Evolutionary conservation across 1,140 invertebrate genomes (phyloP).

Genomic region (Atta colombica): DNA sequence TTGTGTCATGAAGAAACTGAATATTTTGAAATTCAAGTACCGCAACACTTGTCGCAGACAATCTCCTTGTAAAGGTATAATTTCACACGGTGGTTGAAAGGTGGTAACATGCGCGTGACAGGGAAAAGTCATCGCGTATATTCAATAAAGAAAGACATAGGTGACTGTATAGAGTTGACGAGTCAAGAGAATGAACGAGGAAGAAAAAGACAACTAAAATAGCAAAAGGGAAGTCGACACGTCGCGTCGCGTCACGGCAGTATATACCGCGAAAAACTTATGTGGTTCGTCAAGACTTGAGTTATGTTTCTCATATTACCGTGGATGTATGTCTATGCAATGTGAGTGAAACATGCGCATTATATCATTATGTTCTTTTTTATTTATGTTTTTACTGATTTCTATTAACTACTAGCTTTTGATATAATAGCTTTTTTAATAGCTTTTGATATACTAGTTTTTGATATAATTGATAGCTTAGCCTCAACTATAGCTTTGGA

Average conservation of each 20-base stretch:
- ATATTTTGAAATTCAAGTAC: slow-evolving; percentile 12
- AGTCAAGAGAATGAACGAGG: neutral
- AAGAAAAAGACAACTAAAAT: slow-evolving; percentile 68
- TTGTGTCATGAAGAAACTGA: neutral
- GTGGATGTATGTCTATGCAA: slow-evolving; percentile 59
- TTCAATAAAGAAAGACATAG: slow-evolving; percentile 40
- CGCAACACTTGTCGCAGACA: neutral
- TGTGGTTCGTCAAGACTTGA: slow-evolving; percentile 67
- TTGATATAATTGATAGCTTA: neutral
- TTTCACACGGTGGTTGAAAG: slow-evolving; percentile 33
- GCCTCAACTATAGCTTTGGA: no score
- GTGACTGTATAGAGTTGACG: neutral
- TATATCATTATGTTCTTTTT: slow-evolving; percentile 42
- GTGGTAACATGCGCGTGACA: slow-evolving; percentile 18
- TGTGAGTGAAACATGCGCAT: slow-evolving; percentile 65
- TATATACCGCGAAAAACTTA: slow-evolving; percentile 72
- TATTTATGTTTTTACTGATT: slow-evolving; percentile 22
- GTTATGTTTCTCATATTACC: slow-evolving; percentile 74
- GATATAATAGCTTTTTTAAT: no score
- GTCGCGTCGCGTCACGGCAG: slow-evolving; percentile 42
- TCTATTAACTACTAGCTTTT: slow-evolving; percentile 9
- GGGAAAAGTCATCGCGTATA: slow-evolving; percentile 67
- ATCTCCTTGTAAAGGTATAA: slow-evolving; percentile 45
- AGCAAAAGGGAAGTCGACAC: slow-evolving; percentile 73
- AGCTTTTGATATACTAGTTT: slow-evolving; percentile 8